Evolutionary conservation across 2,113 vertebrate genomes (phyloP).

Genomic region (Haemorhous mexicanus): DNA sequence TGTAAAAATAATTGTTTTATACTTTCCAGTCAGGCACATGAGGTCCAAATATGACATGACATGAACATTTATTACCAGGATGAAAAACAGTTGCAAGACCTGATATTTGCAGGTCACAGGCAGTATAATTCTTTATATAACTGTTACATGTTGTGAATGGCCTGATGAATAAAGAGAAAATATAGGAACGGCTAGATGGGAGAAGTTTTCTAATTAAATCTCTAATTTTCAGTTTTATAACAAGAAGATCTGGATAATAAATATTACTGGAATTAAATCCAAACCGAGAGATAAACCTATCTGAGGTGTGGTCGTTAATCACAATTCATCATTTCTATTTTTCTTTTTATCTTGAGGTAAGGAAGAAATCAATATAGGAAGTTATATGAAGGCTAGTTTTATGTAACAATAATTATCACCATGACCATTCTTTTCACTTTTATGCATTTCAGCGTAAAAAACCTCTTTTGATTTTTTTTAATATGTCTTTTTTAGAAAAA

Average conservation of each 20-base stretch:
- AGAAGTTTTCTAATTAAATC: not conserved
- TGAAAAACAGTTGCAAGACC: not conserved
- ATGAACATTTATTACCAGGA: not conserved
- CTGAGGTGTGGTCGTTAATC: not conserved
- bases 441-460: not conserved
- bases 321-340: not conserved
- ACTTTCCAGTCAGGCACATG: not conserved
- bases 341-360: not conserved
- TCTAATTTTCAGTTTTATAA: not conserved
- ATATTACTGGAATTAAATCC: not conserved
- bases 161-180: not conserved
- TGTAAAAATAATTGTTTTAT: not conserved
- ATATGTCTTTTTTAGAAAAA: not conserved
- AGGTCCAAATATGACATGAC: not conserved
- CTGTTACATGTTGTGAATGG: not conserved
- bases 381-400: not conserved
- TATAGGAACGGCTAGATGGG: not conserved
- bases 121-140: not conserved
- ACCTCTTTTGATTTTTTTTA: not conserved
- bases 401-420: not conserved
- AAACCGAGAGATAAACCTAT: not conserved
- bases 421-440: not conserved
- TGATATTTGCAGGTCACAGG: not conserved
- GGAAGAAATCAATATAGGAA: not conserved
- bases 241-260: not conserved